Base-by-base conservation (phyloP, 2,888 invertebrate genomes). In the Drosophila nr. medialis region DNA sequence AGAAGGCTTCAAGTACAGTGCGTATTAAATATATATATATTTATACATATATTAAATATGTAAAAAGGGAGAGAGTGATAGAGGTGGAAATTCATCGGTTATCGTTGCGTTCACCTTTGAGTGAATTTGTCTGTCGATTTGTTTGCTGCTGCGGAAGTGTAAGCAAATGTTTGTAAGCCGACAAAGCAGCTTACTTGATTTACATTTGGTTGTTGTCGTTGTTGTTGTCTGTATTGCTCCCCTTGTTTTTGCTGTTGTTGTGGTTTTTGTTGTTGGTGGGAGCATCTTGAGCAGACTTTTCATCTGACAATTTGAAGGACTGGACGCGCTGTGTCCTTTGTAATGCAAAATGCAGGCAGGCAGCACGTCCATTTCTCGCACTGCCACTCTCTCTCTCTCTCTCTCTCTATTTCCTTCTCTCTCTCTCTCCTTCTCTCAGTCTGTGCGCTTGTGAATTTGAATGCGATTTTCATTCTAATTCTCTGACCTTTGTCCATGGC, bases 271-370 rank as follows among this genome's bases (percentile, higher is more conserved):
- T 67, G 51, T 38, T 64, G 61, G 21, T 72, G 68, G 70, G 53
- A 79, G 82, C 85, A 68, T 81, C 78, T 77, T 84, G 83, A 83
- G 88, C 86, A 82, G 87, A 87, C 90, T 87, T 88, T 89, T 77
- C 88, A 78, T 90, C 90, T 90, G 90, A 81, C 87, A 87, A 85
- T 82, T 86, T 83, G 90, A 80, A 89, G 76, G 75, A 81, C 76
- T 81, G 75, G 71, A 80, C 77, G 77, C 74, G 80, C 70, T 77
- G 59, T 75, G 66, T 55, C 69, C 89, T 86, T 90, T 86, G 86
- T 86, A 72, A 86, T 86, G 90, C 89, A 90, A 86, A 86, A 74
- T 71, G 81, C 68, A 62, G 38, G 38, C 55, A 55, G 38, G 36
- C 54, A 55, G 36, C 45, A 45, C 45, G 21, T 45, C 15, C 8